Evolutionary conservation across 2,113 vertebrate genomes (phyloP), one percentile per base, ranked within the genome.

Genomic region (Macaca fascicularis): DNA sequence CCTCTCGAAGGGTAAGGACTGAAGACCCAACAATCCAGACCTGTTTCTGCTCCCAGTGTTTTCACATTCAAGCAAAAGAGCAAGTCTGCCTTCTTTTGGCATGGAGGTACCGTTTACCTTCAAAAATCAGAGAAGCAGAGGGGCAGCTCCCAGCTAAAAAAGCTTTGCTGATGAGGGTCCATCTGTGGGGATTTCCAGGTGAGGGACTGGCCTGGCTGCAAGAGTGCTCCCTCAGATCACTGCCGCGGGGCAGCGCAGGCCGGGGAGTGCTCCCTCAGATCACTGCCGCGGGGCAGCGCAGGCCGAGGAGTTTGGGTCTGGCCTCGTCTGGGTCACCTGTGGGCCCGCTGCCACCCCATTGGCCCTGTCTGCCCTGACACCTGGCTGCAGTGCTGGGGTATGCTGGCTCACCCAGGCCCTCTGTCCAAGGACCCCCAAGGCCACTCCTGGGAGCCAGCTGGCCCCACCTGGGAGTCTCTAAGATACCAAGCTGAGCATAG

Each of bases 151-250:
- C 23, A 38, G 32, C 64, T 74, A 8, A 22, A 17, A 20, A 32
- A 19, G 50, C 23, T 70, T 57, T 87, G 94, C 55, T 10, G 19
- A 92, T 94, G 93, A 96, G 95, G 92, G 96, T 97, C 97, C 98
- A 93, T 95, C 57, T 91, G 95, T 2, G 78, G 98, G 93, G 64
- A 93, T 92, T 98, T 98, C 99, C 98, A 98, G 35, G 43, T 90
- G 96, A 95, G 95, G 98, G 99, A 96, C 98, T 98, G 70, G 97
- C 98, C 94, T 96, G 97, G 98, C 98, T 98, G 98, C 98, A 99
- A 98, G 99, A 98, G 98, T 97, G 98, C 98, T 98, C 99, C 98
- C 98, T 99, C 98, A 99, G 98, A 99, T 99, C 98, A 98, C 92
- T 97, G 98, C 98, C 96, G 98, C 59, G 84, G 72, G 86, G 93